Conservation (phyloP, 2,113 vertebrate genomes). For the Laterallus jamaicensis region DNA sequence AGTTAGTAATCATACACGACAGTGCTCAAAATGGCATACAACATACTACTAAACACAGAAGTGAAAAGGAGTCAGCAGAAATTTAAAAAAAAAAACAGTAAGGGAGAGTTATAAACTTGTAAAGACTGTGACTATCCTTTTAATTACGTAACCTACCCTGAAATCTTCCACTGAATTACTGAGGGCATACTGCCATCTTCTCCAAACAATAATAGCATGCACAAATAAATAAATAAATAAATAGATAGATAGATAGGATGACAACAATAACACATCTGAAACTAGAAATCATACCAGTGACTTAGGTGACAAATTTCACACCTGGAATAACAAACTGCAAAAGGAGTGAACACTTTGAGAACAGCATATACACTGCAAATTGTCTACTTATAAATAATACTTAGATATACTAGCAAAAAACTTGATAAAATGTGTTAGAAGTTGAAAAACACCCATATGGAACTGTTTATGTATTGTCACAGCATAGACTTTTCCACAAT, state of each 20-base stretch:
- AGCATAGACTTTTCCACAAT: neutral
- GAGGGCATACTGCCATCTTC: neutral
- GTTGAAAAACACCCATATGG: neutral
- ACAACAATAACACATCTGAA: neutral
- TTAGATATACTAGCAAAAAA: neutral
- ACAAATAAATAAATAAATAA: neutral
- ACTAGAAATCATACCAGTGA: neutral
- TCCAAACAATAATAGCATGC: neutral
- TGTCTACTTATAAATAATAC: neutral
- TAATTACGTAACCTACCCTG: neutral
- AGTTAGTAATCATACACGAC: slow-evolving; percentile 33
- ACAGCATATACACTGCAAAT: neutral
- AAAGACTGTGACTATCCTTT: neutral
- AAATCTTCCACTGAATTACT: neutral
- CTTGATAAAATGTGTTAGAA: neutral
- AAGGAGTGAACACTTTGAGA: neutral
- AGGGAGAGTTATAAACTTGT: neutral
- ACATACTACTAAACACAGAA: neutral
- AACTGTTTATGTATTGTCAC: neutral
- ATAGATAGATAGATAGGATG: neutral
- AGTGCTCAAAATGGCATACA: neutral
- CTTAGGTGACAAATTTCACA: neutral
- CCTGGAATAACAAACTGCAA: neutral
- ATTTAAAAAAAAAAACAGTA: neutral
- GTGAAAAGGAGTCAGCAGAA: neutral